Evolutionary conservation across 2,888 invertebrate species (phyloP), one percentile per base, ranked within the genome.

Genomic region (Anagyrus pseudococci): DNA sequence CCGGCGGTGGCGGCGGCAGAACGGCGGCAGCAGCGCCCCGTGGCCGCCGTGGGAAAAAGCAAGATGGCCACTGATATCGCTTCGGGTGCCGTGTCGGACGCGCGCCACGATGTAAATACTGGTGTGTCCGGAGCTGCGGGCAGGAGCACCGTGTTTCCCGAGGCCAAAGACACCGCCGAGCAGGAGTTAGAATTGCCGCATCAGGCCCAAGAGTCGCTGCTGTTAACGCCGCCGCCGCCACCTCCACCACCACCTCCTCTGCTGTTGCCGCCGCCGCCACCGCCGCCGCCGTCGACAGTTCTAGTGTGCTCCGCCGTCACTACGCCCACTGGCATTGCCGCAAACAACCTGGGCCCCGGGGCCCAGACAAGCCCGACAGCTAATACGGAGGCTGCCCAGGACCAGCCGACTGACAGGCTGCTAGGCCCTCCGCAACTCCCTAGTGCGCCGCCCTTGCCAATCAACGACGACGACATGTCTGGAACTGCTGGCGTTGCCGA

Each of bases 11-110:
- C 4, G 29, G 49, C 17, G 13, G 23, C 23, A 33, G 23, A 19
- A 29, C 44, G n/a, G n/a, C n/a, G n/a, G n/a, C n/a, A 44, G 37
- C 40, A 25, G 47, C 52, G 29, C 29, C 6, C 10, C 10, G 29
- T 29, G 29, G 29, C n/a, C n/a, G 60, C 43, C 46, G 64, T 57
- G 58, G 58, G 50, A 55, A 61, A 57, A 58, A 55, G 72, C 79
- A 82, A 82, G 80, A 82, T 82, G 82, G 82, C 82, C 77, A 80
- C 81, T 74, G 79, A 80, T 74, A 75, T 75, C 74, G 75, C 75
- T 75, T 72, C 71, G 73, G 75, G 75, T 74, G 76, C 77, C 73
- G 79, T 79, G 81, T 80, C 80, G 79, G 78, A 76, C 68, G 77
- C 70, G 73, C 68, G 61, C 37, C 74, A 74, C 75, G 75, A 79